phyloP scores from a whole-genome alignment of 2,888 invertebrate species.

The Calameuta pallipes region DNA sequence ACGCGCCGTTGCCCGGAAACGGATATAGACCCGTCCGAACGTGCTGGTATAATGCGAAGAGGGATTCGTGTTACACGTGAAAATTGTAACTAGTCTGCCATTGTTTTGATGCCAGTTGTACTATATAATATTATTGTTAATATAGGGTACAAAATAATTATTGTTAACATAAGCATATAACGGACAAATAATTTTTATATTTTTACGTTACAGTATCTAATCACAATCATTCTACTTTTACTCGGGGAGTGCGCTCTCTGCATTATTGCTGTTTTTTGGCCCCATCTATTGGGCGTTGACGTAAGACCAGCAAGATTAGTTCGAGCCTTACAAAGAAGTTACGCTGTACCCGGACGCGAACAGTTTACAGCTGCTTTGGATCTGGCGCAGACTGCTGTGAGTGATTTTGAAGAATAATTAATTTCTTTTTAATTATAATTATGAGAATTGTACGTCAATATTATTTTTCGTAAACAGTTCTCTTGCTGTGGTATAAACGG shows the following conservation, averaged over 20 bases:
- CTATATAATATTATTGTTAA: too few species aligned
- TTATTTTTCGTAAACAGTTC: conserved; percentile 69
- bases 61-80: conserved; percentile 25
- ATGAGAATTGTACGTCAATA: neutral
- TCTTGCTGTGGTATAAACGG: conserved; percentile 84
- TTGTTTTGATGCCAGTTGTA: neutral
- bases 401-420: conserved; percentile 11
- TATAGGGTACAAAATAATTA: too few species aligned
- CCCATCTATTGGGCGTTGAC: conserved; percentile 80
- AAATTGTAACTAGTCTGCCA: conserved; percentile 35
- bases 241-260: conserved; percentile 79
- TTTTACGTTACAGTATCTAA: conserved; percentile 72
- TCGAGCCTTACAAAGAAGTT: conserved; percentile 79
- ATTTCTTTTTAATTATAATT: neutral
- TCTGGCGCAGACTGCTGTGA: conserved; percentile 74
- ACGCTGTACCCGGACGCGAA: conserved; percentile 79
- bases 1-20: conserved; percentile 53
- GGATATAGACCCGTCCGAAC: conserved; percentile 35
- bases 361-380: conserved; percentile 86
- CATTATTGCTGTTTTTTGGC: conserved; percentile 79
- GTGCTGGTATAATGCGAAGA: neutral
- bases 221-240: conserved; percentile 75
- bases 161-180: too few species aligned
- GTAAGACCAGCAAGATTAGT: conserved; percentile 76
- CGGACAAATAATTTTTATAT: too few species aligned